These are phyloP conservation scores for Mesocricetus auratus DNA, from an alignment of 2,113 vertebrate species.

Conservation along the genomic window DNA sequence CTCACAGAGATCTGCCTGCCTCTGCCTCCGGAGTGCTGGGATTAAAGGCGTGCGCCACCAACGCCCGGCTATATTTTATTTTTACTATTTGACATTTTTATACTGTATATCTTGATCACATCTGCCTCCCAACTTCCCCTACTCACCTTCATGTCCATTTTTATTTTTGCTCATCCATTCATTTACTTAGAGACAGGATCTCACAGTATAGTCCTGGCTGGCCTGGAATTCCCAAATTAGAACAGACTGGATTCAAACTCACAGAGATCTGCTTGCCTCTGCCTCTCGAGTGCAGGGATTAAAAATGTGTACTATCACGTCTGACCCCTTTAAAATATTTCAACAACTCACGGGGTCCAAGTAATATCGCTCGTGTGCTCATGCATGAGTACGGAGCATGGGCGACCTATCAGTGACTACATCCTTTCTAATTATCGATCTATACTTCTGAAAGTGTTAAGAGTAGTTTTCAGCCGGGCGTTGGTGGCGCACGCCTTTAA, in stretches of 20 bases:
- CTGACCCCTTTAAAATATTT: not conserved
- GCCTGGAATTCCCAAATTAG: not conserved
- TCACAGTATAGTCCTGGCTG: not conserved
- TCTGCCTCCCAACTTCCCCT: not conserved
- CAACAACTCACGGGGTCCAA: not conserved
- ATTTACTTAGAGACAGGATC: not conserved
- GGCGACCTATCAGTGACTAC: not conserved
- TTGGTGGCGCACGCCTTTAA: too few species aligned
- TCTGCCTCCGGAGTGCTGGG: too few species aligned
- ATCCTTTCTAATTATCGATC: not conserved
- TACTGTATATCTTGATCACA: not conserved
- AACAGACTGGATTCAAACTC: not conserved
- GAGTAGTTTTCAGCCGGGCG: not conserved
- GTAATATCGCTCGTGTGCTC: not conserved
- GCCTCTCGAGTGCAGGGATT: not conserved
- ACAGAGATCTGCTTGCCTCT: not conserved
- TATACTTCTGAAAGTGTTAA: not conserved
- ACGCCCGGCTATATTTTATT: not conserved
- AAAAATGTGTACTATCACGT: not conserved
- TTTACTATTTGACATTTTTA: not conserved
- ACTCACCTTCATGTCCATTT: not conserved
- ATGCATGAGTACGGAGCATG: not conserved
- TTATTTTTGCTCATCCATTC: not conserved
- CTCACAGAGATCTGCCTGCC: too few species aligned
- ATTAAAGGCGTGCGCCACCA: too few species aligned